phyloP scores from a whole-genome alignment of 1,140 invertebrate genomes.

The Zaprionus davidi region DNA sequence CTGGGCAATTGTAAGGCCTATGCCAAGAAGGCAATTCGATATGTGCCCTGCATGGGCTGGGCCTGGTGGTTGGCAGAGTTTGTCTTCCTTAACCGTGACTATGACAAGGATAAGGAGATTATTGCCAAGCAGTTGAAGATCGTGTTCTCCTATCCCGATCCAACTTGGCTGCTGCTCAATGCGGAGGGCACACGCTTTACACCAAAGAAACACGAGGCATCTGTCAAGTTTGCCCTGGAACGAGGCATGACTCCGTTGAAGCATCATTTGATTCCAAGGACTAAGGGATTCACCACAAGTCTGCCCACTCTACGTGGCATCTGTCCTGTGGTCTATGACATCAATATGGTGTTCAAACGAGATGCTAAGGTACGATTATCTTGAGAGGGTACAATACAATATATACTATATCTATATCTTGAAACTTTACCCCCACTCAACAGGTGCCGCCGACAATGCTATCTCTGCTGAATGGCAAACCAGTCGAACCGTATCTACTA shows the following conservation, averaged over 20 bases:
- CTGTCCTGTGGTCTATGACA: conserved; percentile 94
- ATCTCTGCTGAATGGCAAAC: conserved; percentile 92
- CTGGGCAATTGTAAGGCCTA: conserved; percentile 97
- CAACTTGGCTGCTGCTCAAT: conserved; percentile 95
- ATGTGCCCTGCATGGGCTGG: conserved; percentile 97
- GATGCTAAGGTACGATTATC: conserved; percentile 83
- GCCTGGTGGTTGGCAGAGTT: conserved; percentile 97
- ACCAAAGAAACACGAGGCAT: conserved; percentile 92
- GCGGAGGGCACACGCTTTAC: conserved; percentile 98
- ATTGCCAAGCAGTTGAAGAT: conserved; percentile 92
- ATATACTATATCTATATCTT: neutral
- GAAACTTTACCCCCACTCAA: neutral
- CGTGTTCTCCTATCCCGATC: conserved; percentile 93
- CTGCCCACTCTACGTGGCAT: conserved; percentile 89
- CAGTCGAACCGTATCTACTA: conserved; percentile 90
- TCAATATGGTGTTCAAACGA: conserved; percentile 91
- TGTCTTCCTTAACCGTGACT: conserved; percentile 96
- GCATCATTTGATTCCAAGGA: conserved; percentile 96
- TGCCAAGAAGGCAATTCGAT: conserved; percentile 95
- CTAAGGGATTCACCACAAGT: conserved; percentile 94
- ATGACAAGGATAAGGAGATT: conserved; percentile 94
- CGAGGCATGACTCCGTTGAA: conserved; percentile 94
- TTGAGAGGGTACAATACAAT: no score
- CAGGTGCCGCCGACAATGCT: conserved; percentile 90
- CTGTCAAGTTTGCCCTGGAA: conserved; percentile 93